These are phyloP conservation scores for Protobothrops flavoviridis DNA, from an alignment of 2,113 vertebrate genomes.

Conservation along the genomic window DNA sequence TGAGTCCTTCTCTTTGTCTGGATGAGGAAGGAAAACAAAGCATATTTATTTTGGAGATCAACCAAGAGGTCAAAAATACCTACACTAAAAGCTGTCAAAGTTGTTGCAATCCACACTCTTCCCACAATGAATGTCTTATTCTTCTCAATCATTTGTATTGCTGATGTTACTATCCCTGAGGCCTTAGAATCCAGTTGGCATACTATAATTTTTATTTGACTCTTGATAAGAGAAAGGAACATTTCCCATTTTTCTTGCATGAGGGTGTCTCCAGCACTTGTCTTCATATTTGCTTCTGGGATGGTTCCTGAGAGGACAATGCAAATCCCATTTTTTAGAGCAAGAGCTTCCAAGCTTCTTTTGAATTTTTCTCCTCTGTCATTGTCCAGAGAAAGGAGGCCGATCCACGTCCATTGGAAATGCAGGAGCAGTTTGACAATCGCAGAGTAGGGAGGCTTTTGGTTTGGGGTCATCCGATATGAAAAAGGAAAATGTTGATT, in stretches of 20 bases:
- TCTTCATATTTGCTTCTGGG: too few relatives aligned
- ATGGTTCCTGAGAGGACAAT: too few relatives aligned
- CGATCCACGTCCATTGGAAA: background rate
- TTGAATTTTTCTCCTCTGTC: background rate
- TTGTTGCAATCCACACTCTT: background rate
- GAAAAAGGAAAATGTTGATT: too few relatives aligned
- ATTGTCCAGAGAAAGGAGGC: background rate
- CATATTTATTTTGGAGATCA: background rate
- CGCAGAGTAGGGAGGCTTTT: background rate
- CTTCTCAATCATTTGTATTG: fast-evolving
- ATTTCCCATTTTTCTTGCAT: background rate
- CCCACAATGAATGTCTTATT: background rate
- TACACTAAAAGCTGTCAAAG: too few relatives aligned
- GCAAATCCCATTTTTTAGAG: too few relatives aligned
- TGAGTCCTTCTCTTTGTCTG: background rate
- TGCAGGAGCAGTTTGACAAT: background rate
- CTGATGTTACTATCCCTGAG: fast-evolving
- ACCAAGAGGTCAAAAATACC: fast-evolving
- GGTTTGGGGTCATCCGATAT: too few relatives aligned
- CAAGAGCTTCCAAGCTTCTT: background rate
- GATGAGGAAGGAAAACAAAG: background rate
- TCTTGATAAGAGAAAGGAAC: background rate
- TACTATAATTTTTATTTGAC: background rate
- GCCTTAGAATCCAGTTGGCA: background rate
- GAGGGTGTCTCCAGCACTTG: background rate